phyloP scores from a whole-genome alignment of 2,113 vertebrate species.

The Pedetes capensis region DNA sequence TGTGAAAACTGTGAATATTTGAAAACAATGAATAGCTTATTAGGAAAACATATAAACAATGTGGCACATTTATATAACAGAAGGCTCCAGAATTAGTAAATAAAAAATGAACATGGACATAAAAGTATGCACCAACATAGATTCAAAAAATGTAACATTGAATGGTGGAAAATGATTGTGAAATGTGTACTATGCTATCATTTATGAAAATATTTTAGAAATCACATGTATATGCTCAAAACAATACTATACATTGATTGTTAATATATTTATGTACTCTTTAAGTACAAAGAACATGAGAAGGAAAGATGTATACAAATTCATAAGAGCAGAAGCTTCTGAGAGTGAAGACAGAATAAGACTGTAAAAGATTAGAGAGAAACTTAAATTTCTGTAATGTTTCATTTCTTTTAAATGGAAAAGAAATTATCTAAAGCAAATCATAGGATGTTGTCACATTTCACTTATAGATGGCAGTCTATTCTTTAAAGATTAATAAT shows the following conservation, averaged over 20 bases:
- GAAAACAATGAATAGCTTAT: background rate
- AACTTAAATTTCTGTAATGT: background rate
- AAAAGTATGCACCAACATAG: background rate
- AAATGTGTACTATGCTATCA: background rate
- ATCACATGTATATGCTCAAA: background rate
- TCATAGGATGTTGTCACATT: background rate
- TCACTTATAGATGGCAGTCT: background rate
- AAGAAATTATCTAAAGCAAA: conserved; percentile 14
- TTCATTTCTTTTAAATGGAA: conserved; percentile 8
- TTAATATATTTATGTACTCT: background rate
- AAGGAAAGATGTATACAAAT: background rate
- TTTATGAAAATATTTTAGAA: background rate
- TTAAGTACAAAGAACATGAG: background rate
- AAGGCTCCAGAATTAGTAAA: background rate
- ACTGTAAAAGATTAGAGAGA: background rate
- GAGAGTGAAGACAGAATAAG: background rate
- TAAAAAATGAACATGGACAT: background rate
- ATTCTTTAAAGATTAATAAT: conserved; percentile 4
- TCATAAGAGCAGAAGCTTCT: background rate
- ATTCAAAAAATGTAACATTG: background rate
- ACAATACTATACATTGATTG: background rate
- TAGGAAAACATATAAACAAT: background rate
- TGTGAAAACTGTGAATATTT: background rate
- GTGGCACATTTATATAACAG: background rate
- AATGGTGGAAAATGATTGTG: background rate